Evolutionary conservation across 2,888 invertebrate species (phyloP).

Genomic region (Cerastoderma edule): DNA sequence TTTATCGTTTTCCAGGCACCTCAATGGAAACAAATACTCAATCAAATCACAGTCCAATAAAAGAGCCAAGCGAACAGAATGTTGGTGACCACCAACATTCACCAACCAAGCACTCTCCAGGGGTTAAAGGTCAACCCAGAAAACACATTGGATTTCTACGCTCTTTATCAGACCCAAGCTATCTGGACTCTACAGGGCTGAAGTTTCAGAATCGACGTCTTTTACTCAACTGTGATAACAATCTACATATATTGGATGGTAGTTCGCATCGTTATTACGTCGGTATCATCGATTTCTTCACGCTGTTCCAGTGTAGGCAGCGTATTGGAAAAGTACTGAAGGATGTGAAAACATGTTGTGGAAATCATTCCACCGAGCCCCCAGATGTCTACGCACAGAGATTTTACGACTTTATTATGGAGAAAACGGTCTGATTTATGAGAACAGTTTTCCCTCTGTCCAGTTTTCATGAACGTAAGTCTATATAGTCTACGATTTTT

Average conservation of each 20-base stretch:
- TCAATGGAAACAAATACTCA: not conserved
- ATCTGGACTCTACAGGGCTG: conserved; percentile 52
- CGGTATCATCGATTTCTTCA: conserved; percentile 80
- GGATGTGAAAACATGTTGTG: conserved; percentile 71
- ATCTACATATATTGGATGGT: conserved; percentile 78
- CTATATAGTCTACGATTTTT: too few relatives aligned
- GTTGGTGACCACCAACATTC: not conserved
- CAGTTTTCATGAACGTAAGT: too few relatives aligned
- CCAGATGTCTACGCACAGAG: conserved; percentile 71
- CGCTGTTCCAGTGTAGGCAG: conserved; percentile 71
- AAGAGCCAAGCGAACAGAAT: not conserved
- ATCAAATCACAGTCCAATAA: conserved; percentile 5
- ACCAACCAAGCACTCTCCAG: not conserved
- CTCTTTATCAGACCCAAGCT: conserved; percentile 54
- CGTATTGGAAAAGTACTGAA: conserved; percentile 68
- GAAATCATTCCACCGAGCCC: conserved; percentile 76
- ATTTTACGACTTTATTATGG: conserved; percentile 70
- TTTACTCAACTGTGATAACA: conserved; percentile 73
- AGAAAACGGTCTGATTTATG: conserved; percentile 46
- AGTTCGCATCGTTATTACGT: conserved; percentile 71
- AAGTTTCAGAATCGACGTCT: conserved; percentile 67
- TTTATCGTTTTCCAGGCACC: not conserved
- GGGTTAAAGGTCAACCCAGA: not conserved
- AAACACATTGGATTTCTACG: conserved; percentile 31
- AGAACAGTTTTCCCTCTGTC: too few relatives aligned